phyloP scores from a whole-genome alignment of 2,888 invertebrate species.

The Portevinia maculata region DNA sequence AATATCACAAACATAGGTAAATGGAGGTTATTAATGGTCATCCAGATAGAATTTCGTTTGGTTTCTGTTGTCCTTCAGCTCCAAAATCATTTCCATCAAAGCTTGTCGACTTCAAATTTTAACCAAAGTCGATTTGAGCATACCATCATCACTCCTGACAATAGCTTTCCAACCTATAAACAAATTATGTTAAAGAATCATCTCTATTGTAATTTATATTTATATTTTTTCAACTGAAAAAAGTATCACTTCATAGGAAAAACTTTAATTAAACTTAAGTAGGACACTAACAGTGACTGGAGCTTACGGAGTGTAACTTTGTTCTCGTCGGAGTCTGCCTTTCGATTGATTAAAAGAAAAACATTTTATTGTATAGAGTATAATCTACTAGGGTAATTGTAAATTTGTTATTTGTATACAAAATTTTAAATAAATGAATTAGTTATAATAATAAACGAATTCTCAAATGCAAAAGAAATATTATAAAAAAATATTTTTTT shows the following conservation, averaged over 20 bases:
- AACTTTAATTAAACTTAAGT: constrained; percentile 7
- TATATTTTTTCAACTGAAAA: constrained; percentile 15
- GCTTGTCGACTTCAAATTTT: no score
- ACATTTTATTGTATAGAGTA: constrained; percentile 20
- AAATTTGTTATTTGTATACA: constrained; percentile 58
- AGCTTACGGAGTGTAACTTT: constrained; percentile 63
- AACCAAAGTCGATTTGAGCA: no score
- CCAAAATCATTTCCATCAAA: background rate
- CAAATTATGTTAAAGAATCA: background rate
- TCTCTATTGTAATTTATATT: constrained; percentile 38
- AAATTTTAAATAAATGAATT: constrained; percentile 6
- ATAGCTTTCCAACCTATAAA: no score
- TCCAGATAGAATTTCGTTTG: no score
- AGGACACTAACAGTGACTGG: constrained; percentile 36
- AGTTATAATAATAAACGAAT: background rate
- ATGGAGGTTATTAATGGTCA: no score
- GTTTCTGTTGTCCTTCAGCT: no score
- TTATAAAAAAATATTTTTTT: no score
- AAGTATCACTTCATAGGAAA: constrained; percentile 11
- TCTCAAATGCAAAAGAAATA: constrained; percentile 10
- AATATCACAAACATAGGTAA: no score
- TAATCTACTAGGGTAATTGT: constrained; percentile 46
- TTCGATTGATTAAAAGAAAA: constrained; percentile 46
- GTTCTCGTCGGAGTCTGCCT: constrained; percentile 58
- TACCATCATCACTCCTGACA: background rate